Base-by-base conservation (phyloP, 2,888 invertebrate species). In the Homarus gammarus region DNA sequence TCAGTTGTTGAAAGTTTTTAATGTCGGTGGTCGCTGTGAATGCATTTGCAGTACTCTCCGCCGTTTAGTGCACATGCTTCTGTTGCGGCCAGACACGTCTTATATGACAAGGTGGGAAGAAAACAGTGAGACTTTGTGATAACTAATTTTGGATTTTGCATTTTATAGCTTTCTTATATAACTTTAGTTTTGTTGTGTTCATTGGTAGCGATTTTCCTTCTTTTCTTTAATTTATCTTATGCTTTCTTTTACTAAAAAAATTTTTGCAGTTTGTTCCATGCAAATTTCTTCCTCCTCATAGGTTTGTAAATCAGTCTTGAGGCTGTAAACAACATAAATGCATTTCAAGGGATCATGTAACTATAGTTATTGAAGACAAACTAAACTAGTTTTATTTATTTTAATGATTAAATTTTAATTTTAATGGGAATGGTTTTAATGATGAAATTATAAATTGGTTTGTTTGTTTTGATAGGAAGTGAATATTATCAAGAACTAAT, bases 1-100 rank as follows among this genome's bases (percentile, higher is more conserved):
- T 64, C 27, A 27, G 5, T 22, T 10, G 64, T 56, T 12, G 18
- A 56, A 22, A 27, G 31, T 64, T 27, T 27, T 64, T 64, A 64
- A 64, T 64, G 12, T 10, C 27, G 64, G 64, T 68, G 44, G 31
- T 22, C 68, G 31, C 49, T 61, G 44, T 85, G 78, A 44, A 33
- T 85, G 78, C 64, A 70, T 44, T 84, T 78, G 51, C 89, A 89
- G 89, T 72, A 84, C 68, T 15, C 89, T 89, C n/a, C 84, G 84
- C 33, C 89, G 89, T 31, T 79, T 89, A 79, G 89, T 89, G 51
- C 89, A 89, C 89, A 72, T 84, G 89, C 70, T 89, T 44, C 89
- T 89, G 77, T 51, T 89, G 84, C 77, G 89, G 38, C 84, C 84
- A 44, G 89, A 89, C 61, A 27, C 84, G 22, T 79, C 84, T 33